Evolutionary conservation across 1,140 invertebrate genomes (phyloP).

Genomic region (Thalassaphorura encarpata): DNA sequence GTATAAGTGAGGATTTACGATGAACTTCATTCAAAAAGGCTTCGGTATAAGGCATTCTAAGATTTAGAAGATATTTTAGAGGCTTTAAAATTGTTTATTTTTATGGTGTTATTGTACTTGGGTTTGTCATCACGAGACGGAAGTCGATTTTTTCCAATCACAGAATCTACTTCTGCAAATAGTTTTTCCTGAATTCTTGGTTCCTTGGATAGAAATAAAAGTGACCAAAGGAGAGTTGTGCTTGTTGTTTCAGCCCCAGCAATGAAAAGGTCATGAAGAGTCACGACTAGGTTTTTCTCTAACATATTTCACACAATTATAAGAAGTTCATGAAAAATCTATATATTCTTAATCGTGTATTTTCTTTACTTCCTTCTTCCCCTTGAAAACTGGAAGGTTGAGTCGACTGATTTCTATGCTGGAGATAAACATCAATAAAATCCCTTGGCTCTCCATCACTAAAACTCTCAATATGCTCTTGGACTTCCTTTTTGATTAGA

Average conservation of each 20-base stretch:
- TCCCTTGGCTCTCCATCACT: slow-evolving; percentile 54
- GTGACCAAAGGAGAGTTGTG: slow-evolving; percentile 38
- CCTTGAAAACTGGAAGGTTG: slow-evolving; percentile 10
- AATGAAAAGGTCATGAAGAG: slow-evolving; percentile 11
- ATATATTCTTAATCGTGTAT: background rate
- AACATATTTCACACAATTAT: background rate
- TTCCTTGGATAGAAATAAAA: slow-evolving; percentile 38
- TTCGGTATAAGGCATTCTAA: slow-evolving; percentile 65
- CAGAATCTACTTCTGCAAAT: slow-evolving; percentile 37
- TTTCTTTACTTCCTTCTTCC: slow-evolving; percentile 21
- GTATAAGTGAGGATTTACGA: slow-evolving; percentile 63
- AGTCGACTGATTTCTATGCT: slow-evolving; percentile 2
- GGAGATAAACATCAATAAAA: slow-evolving; percentile 74
- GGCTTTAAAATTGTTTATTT: background rate
- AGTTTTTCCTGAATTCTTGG: slow-evolving; percentile 36
- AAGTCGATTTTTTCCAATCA: slow-evolving; percentile 42
- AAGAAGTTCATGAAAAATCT: background rate
- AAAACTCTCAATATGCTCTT: slow-evolving; percentile 59
- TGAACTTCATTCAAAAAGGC: slow-evolving; percentile 63
- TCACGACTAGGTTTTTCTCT: slow-evolving; percentile 8
- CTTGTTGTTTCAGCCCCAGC: slow-evolving; percentile 41
- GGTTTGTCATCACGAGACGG: slow-evolving; percentile 57
- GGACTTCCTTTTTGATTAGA: slow-evolving; percentile 42
- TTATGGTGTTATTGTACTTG: slow-evolving; percentile 43
- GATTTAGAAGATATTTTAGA: slow-evolving; percentile 33